Conservation (phyloP, 2,797 vertebrate species). For the Peromyscus attwateri region DNA sequence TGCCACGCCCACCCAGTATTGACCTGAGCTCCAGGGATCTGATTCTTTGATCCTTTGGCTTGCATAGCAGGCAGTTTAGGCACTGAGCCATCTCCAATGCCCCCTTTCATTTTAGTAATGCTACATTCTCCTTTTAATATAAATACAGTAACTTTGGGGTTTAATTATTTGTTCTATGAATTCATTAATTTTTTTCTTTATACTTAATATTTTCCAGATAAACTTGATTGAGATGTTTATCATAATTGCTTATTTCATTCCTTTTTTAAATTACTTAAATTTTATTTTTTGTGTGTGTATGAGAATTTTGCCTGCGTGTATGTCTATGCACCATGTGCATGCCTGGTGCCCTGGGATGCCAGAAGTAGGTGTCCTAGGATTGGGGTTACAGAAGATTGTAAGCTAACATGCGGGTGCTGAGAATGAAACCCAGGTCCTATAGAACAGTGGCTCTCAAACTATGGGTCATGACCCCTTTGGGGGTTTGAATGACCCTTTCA, state of each 20-base stretch:
- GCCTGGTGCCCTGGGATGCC: no score
- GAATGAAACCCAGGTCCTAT: background rate
- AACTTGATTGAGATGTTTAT: constrained; percentile 6
- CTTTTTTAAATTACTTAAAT: background rate
- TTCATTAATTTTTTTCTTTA: background rate
- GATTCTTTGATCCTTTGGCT: background rate
- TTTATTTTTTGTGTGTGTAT: background rate
- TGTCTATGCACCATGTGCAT: background rate
- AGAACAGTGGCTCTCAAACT: background rate
- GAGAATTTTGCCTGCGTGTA: background rate
- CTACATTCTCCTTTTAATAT: background rate
- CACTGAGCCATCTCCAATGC: background rate
- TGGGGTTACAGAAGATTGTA: background rate
- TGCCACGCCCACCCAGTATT: background rate
- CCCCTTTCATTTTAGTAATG: background rate
- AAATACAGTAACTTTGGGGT: background rate
- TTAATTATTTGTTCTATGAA: constrained; percentile 38
- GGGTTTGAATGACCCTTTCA: background rate
- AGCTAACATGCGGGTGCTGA: background rate
- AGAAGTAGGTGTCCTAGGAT: background rate
- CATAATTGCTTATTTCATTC: background rate
- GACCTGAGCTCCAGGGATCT: no score
- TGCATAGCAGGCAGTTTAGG: background rate
- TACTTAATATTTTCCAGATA: constrained; percentile 31
- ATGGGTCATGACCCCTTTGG: background rate